These are phyloP conservation scores for Ashinkailepas kermadecensis DNA, from an alignment of 2,888 invertebrate genomes.

Conservation along the genomic window DNA sequence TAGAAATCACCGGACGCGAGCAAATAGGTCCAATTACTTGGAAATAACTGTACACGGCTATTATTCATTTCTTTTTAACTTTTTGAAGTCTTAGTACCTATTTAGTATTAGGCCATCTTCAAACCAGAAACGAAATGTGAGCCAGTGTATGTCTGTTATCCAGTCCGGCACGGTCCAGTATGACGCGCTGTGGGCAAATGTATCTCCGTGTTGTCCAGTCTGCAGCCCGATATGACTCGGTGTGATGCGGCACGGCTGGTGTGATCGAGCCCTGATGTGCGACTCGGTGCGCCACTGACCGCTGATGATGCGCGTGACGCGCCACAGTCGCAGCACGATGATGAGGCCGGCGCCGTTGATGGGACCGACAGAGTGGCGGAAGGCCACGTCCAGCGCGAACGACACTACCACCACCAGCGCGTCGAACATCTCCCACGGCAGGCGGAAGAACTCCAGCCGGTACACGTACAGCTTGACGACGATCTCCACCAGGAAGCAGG, in stretches of 20 bases:
- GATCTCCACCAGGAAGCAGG: constrained; percentile 42
- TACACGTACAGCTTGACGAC: constrained; percentile 41
- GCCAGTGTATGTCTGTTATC: neutral
- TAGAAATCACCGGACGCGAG: too few species aligned
- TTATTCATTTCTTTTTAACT: too few species aligned
- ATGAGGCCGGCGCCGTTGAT: constrained; percentile 42
- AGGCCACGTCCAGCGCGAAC: constrained; percentile 42
- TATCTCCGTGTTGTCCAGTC: neutral
- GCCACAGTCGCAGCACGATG: constrained; percentile 44
- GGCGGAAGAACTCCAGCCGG: constrained; percentile 41
- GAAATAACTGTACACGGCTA: too few species aligned
- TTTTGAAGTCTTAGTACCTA: too few species aligned
- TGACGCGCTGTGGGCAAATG: too few species aligned
- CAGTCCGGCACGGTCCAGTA: neutral
- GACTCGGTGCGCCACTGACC: constrained; percentile 38
- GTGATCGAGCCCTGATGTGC: neutral
- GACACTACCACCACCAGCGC: constrained; percentile 43
- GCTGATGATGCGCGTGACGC: constrained; percentile 44
- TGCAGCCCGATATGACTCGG: too few species aligned
- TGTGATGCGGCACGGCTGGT: too few species aligned
- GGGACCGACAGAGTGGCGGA: constrained; percentile 38
- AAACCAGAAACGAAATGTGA: neutral
- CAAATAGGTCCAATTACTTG: too few species aligned
- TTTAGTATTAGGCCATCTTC: too few species aligned
- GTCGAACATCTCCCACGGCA: constrained; percentile 45